Conservation (phyloP, 2,797 vertebrate genomes). For the Lacerta bilineata region DNA sequence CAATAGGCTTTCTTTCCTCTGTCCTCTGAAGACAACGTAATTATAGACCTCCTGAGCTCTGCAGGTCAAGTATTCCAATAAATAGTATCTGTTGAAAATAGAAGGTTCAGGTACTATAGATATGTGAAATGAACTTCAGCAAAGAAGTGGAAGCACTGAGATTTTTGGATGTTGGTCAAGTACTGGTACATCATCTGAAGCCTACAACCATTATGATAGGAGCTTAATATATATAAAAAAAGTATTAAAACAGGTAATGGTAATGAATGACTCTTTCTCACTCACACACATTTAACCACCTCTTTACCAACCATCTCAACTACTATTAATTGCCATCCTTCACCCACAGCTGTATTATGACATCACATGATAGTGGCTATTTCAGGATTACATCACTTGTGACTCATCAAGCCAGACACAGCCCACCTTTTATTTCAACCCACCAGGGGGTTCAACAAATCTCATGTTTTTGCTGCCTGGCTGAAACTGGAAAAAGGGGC, state of each 20-base stretch:
- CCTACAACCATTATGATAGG: not conserved
- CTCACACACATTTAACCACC: not conserved
- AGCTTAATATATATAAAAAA: too few relatives aligned
- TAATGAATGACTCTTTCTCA: not conserved
- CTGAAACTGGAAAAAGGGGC: not conserved
- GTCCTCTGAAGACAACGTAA: slow-evolving; percentile 42
- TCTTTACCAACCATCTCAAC: not conserved
- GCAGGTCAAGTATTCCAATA: slow-evolving; percentile 39
- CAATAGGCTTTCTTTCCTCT: slow-evolving; percentile 45
- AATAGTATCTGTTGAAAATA: not conserved
- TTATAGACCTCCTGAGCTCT: slow-evolving; percentile 32
- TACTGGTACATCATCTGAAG: too few relatives aligned
- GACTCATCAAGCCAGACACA: not conserved
- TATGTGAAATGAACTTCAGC: slow-evolving; percentile 1
- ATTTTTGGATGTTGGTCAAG: slow-evolving; percentile 1
- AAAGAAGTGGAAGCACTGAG: slow-evolving; percentile 22
- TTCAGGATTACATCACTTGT: not conserved
- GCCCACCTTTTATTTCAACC: not conserved
- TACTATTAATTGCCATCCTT: not conserved
- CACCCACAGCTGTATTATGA: not conserved
- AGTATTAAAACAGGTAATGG: not conserved
- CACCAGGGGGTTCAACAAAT: not conserved
- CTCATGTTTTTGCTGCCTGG: not conserved
- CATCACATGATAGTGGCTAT: too few relatives aligned
- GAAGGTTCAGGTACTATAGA: not conserved